Evolutionary conservation across 1,140 invertebrate genomes (phyloP).

Genomic region (Bombus picipes): DNA sequence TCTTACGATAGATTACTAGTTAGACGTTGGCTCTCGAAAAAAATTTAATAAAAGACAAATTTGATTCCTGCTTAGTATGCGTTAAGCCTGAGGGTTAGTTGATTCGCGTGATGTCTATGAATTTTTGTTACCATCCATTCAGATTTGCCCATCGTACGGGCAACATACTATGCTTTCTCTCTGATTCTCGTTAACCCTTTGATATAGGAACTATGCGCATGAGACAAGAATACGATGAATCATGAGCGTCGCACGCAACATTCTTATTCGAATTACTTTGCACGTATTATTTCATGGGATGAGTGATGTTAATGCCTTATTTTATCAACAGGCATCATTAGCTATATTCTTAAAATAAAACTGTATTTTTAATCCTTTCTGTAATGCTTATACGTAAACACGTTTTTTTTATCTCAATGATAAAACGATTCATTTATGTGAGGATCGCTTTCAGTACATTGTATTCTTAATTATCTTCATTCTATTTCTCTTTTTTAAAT

Average conservation of each 20-base stretch:
- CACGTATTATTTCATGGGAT: background rate
- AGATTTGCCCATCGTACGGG: background rate
- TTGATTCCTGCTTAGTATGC: background rate
- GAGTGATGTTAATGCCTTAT: background rate
- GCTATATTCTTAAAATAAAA: background rate
- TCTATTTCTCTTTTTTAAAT: background rate
- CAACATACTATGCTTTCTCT: background rate
- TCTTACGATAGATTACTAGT: background rate
- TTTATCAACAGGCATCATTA: background rate
- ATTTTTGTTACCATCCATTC: background rate
- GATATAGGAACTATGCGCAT: slow-evolving; percentile 36
- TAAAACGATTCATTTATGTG: background rate
- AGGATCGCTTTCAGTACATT: background rate
- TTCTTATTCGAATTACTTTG: slow-evolving; percentile 37
- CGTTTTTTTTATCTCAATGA: background rate
- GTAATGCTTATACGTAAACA: background rate
- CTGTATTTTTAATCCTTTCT: background rate
- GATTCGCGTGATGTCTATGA: background rate
- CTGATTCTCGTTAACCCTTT: slow-evolving; percentile 45
- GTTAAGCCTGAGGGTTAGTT: background rate
- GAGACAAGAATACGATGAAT: slow-evolving; percentile 14
- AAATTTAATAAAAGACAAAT: background rate
- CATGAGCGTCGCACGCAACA: slow-evolving; percentile 18
- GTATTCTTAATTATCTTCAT: background rate
- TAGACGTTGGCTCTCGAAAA: background rate